These are phyloP conservation scores for Caenorhabditis angaria DNA, from an alignment of 2,888 invertebrate species.

Conservation along the genomic window DNA sequence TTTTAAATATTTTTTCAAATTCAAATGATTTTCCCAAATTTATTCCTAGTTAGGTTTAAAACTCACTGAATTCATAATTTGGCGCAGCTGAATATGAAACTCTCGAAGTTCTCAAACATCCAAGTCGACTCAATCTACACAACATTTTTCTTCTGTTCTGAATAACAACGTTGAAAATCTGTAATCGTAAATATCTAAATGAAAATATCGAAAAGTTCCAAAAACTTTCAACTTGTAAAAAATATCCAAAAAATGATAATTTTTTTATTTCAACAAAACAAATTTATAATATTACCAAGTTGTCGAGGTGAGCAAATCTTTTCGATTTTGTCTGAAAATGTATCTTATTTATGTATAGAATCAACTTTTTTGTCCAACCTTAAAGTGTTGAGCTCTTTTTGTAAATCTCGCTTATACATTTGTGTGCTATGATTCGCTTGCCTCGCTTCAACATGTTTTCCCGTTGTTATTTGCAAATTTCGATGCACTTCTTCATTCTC, in stretches of 20 bases:
- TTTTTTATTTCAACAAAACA: too few species aligned
- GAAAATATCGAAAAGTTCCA: too few species aligned
- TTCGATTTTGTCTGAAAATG: background rate
- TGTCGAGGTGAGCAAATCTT: background rate
- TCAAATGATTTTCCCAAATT: too few species aligned
- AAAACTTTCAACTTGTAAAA: too few species aligned
- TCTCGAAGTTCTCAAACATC: background rate
- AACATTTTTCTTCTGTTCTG: too few species aligned
- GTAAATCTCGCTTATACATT: background rate
- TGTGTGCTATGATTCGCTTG: background rate
- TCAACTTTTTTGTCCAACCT: background rate
- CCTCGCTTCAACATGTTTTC: background rate
- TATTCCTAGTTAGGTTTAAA: too few species aligned
- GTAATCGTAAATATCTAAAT: too few species aligned
- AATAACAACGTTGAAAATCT: background rate
- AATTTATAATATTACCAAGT: background rate
- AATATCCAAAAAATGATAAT: too few species aligned
- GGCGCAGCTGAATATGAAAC: slow-evolving; percentile 8
- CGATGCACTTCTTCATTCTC: slow-evolving; percentile 17
- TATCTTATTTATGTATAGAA: background rate
- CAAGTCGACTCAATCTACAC: background rate
- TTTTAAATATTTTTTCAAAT: too few species aligned
- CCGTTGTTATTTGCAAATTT: background rate
- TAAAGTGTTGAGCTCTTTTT: background rate
- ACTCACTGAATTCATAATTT: slow-evolving; percentile 28